phyloP scores from a whole-genome alignment of 2,113 vertebrate genomes.

The Heterotis niloticus region DNA sequence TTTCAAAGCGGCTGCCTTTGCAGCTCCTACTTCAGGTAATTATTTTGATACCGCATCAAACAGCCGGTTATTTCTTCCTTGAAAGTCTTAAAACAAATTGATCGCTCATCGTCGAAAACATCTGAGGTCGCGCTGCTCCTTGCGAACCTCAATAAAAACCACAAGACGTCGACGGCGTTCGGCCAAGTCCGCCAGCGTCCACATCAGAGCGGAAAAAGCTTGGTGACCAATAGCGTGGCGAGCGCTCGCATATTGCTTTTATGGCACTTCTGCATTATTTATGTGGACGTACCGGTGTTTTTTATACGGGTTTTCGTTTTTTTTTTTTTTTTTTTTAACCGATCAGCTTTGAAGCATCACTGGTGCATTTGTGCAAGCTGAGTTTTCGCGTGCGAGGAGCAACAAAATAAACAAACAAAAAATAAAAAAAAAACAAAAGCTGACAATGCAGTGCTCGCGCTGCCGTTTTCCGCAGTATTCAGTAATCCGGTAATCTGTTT shows the following conservation, averaged over 20 bases:
- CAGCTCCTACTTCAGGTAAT: background rate
- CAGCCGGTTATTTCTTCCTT: conserved; percentile 22
- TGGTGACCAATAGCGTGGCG: background rate
- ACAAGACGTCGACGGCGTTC: background rate
- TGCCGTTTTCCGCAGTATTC: conserved; percentile 36
- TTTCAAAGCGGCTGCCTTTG: background rate
- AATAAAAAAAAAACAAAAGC: conserved; percentile 34
- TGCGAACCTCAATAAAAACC: background rate
- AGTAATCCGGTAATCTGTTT: conserved; percentile 51
- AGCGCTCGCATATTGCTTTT: background rate
- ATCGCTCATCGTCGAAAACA: background rate
- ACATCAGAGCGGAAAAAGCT: background rate
- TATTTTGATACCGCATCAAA: conserved; percentile 31
- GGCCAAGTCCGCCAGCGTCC: background rate
- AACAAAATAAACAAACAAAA: too few species aligned
- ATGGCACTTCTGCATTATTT: background rate
- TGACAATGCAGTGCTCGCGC: conserved; percentile 47
- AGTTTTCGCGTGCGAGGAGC: conserved; percentile 31
- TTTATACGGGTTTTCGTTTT: too few species aligned
- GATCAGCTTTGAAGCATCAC: conserved; percentile 7
- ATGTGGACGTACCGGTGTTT: background rate
- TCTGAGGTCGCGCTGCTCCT: background rate
- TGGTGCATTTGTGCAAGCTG: conserved; percentile 33
- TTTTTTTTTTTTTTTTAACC: too few species aligned
- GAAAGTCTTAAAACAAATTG: background rate